phyloP scores from a whole-genome alignment of 2,113 vertebrate genomes.

The Syngnathoides biaculeatus region DNA sequence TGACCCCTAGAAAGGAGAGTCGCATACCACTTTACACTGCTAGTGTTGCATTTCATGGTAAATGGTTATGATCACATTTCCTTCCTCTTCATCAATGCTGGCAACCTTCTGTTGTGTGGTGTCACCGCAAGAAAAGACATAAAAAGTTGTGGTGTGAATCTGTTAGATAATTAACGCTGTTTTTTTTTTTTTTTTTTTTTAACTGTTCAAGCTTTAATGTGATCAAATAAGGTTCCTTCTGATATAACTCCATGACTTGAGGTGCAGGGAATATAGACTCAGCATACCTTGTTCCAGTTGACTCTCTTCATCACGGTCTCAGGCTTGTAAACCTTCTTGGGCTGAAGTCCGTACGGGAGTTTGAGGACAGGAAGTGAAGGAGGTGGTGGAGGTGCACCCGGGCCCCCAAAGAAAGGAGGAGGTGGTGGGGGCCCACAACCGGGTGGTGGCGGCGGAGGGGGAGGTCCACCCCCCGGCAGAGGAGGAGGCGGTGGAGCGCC shows the following conservation, averaged over 20 bases:
- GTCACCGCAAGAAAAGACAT: background rate
- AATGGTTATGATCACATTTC: background rate
- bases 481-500: conserved; percentile 54
- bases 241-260: background rate
- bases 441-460: conserved; percentile 70
- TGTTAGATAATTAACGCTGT: no score
- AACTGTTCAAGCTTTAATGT: no score
- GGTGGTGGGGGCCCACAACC: conserved; percentile 70
- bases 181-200: no score
- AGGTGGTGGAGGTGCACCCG: conserved; percentile 64
- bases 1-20: no score
- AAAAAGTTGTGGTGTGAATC: background rate
- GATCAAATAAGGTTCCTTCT: background rate
- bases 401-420: conserved; percentile 66
- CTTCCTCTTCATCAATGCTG: background rate
- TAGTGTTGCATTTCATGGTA: background rate
- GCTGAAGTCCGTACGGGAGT: conserved; percentile 87
- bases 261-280: background rate
- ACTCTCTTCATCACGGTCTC: conserved; percentile 89
- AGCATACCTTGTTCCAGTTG: conserved; percentile 95
- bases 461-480: conserved; percentile 57
- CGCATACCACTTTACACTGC: background rate
- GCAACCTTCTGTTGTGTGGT: background rate
- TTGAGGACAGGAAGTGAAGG: conserved; percentile 65
- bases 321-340: conserved; percentile 88